Evolutionary conservation across 2,797 vertebrate species (phyloP).

Genomic region (Tadarida brasiliensis): DNA sequence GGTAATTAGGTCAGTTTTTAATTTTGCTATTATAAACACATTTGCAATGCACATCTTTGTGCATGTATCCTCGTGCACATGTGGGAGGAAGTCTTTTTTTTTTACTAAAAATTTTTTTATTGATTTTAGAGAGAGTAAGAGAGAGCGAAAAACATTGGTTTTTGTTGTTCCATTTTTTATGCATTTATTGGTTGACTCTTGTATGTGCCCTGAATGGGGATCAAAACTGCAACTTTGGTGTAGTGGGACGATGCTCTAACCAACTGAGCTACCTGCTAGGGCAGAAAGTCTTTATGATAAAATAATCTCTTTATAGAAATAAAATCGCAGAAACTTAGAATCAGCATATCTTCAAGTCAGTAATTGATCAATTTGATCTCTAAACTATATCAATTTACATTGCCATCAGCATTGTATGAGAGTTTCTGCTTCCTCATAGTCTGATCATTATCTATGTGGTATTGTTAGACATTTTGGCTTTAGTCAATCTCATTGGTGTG

Average conservation of each 20-base stretch:
- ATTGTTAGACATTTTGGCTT: background rate
- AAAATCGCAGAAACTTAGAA: slow-evolving; percentile 6
- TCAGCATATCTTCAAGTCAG: background rate
- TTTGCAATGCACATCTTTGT: background rate
- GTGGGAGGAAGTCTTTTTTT: too few relatives aligned
- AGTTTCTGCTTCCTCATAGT: background rate
- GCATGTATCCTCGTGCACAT: background rate
- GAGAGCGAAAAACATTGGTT: too few relatives aligned
- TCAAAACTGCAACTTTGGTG: background rate
- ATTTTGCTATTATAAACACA: slow-evolving; percentile 4
- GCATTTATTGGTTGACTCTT: too few relatives aligned
- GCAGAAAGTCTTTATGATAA: background rate
- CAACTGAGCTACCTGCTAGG: background rate
- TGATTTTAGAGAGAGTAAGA: too few relatives aligned
- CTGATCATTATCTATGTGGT: background rate
- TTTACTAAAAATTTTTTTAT: too few relatives aligned
- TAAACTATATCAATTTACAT: background rate
- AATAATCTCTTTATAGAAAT: background rate
- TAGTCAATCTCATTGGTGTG: background rate
- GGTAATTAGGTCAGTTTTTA: background rate
- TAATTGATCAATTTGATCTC: background rate
- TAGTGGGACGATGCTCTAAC: background rate
- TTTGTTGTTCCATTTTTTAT: too few relatives aligned
- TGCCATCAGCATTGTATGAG: background rate
- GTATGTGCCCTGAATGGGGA: background rate